These are phyloP conservation scores for Neomonachus schauinslandi DNA, from an alignment of 2,113 vertebrate species.

Conservation along the genomic window DNA sequence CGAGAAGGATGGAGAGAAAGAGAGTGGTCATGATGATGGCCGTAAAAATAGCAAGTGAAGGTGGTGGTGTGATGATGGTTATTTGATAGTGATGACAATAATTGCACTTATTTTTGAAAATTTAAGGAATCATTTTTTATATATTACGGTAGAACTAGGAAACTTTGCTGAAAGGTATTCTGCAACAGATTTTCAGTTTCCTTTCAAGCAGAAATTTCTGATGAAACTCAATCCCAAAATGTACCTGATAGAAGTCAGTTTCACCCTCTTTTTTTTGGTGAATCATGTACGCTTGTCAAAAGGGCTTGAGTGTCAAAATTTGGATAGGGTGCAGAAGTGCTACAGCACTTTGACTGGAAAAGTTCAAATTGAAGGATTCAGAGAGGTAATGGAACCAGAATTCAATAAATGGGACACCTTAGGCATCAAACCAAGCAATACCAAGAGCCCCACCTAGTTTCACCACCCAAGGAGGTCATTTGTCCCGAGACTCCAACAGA, in stretches of 20 bases:
- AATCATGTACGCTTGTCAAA: not conserved
- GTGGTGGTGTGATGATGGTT: not conserved
- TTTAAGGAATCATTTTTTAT: not conserved
- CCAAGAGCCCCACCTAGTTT: not conserved
- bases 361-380: not conserved
- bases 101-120: conserved; percentile 17
- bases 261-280: not conserved
- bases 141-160: not conserved
- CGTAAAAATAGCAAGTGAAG: too few species aligned
- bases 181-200: conserved; percentile 42
- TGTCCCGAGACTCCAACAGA: not conserved
- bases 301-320: not conserved
- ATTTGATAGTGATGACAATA: not conserved
- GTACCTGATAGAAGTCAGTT: not conserved
- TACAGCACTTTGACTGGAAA: not conserved
- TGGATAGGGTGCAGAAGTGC: not conserved
- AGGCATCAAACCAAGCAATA: not conserved
- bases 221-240: not conserved
- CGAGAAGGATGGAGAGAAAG: not conserved
- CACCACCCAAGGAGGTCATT: not conserved
- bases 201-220: conserved; percentile 33
- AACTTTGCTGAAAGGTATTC: not conserved
- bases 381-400: not conserved
- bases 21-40: not conserved
- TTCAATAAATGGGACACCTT: not conserved